Percentiles rank a stretch among this genome's conserved stretches.
Conservation (phyloP, 2,888 invertebrate genomes). For the Erebia palarica region DNA sequence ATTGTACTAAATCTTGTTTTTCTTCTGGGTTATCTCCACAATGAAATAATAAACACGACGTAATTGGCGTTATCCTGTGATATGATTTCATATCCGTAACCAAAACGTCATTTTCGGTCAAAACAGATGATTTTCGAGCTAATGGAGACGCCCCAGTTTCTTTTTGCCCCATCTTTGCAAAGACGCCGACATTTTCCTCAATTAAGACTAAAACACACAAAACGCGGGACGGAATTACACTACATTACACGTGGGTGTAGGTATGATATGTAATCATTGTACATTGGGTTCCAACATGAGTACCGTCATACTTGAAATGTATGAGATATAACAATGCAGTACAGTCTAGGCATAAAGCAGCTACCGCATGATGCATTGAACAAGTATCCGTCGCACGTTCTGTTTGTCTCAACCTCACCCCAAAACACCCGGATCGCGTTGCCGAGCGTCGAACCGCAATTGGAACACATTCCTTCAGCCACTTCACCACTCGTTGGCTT, state of each 20-base stretch:
- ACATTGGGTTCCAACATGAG: too few relatives aligned
- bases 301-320: too few relatives aligned
- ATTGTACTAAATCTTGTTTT: not conserved
- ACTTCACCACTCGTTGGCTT: slow-evolving; percentile 59
- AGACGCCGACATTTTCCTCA: slow-evolving; percentile 22
- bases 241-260: too few relatives aligned
- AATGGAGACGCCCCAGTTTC: slow-evolving; percentile 31
- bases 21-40: not conserved
- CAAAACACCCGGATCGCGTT: slow-evolving; percentile 40
- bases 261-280: too few relatives aligned
- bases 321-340: too few relatives aligned
- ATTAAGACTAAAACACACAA: not conserved
- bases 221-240: too few relatives aligned
- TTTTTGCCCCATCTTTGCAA: slow-evolving; percentile 7
- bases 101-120: slow-evolving; percentile 34
- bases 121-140: slow-evolving; percentile 33
- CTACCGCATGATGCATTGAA: not conserved
- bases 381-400: not conserved
- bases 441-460: slow-evolving; percentile 57
- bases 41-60: slow-evolving; percentile 16
- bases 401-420: slow-evolving; percentile 9
- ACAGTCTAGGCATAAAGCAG: too few relatives aligned
- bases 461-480: slow-evolving; percentile 59
- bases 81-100: slow-evolving; percentile 34
- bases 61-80: slow-evolving; percentile 26